These are phyloP conservation scores for Ceyx cyanopectus DNA, from an alignment of 2,113 vertebrate genomes.

Conservation along the genomic window DNA sequence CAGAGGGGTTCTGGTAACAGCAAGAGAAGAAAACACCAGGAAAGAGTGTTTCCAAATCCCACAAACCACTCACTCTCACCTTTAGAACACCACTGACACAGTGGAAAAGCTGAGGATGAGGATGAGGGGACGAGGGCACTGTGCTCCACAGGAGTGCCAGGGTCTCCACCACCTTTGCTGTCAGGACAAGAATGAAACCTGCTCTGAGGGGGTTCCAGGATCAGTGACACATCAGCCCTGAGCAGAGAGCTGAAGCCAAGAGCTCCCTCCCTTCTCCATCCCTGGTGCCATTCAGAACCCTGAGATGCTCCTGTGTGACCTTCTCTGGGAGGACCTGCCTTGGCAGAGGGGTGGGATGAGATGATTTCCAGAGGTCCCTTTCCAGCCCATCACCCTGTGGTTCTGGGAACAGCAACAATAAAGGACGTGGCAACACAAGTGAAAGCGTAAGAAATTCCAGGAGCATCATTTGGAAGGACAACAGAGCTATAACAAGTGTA, in stretches of 20 bases:
- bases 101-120: neutral
- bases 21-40: neutral
- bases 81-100: neutral
- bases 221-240: neutral
- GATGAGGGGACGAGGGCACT: neutral
- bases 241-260: neutral
- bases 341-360: too few relatives aligned
- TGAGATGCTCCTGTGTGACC: too few relatives aligned
- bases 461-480: neutral
- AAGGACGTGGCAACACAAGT: neutral
- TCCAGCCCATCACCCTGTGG: neutral
- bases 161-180: neutral
- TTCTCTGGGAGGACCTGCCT: too few relatives aligned
- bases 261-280: neutral
- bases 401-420: neutral
- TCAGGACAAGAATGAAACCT: neutral
- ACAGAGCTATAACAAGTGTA: conserved; percentile 25
- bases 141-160: fast-evolving
- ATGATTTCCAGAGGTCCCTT: too few relatives aligned
- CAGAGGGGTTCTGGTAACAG: neutral
- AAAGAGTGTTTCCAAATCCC: neutral
- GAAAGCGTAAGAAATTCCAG: neutral
- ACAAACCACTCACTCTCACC: neutral
- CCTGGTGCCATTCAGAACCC: too few relatives aligned
- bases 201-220: neutral